Evolutionary conservation across 2,888 invertebrate species (phyloP).

Genomic region (Netelia melanura): DNA sequence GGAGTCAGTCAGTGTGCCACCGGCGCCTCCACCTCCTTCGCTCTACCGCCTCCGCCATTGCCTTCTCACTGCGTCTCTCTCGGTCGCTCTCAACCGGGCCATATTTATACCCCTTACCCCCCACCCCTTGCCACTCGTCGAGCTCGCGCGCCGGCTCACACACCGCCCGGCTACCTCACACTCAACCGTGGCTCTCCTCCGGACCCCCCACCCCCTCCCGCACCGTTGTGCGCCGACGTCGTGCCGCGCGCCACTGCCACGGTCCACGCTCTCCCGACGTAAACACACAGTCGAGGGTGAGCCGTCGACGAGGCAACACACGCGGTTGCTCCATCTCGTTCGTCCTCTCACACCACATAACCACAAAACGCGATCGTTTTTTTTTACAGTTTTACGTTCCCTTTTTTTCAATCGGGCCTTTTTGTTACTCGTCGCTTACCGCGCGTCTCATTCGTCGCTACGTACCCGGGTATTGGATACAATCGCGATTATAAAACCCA

Average conservation of each 20-base stretch:
- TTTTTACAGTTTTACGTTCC: background rate
- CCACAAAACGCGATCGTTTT: background rate
- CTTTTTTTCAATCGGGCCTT: too few species aligned
- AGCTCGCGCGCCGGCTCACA: constrained; percentile 49
- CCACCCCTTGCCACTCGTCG: background rate
- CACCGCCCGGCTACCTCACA: constrained; percentile 80
- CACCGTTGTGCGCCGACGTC: constrained; percentile 63
- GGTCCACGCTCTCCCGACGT: constrained; percentile 85
- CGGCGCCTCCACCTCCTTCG: constrained; percentile 76
- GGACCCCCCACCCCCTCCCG: constrained; percentile 52
- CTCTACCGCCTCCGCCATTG: constrained; percentile 46
- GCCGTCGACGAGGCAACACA: constrained; percentile 70
- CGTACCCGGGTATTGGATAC: background rate
- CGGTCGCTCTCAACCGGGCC: constrained; percentile 43
- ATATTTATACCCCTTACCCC: constrained; percentile 61
- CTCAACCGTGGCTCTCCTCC: constrained; percentile 67
- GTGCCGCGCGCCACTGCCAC: constrained; percentile 86
- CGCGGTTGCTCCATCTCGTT: constrained; percentile 58
- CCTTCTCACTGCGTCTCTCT: constrained; percentile 51
- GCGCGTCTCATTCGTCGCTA: background rate
- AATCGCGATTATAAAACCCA: background rate
- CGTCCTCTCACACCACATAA: constrained; percentile 11
- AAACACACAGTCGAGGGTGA: constrained; percentile 72
- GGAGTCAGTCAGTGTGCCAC: constrained; percentile 85
- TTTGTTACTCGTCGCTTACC: too few species aligned